These are phyloP conservation scores for Micropterix aruncella DNA, from an alignment of 2,888 invertebrate genomes.

Conservation along the genomic window DNA sequence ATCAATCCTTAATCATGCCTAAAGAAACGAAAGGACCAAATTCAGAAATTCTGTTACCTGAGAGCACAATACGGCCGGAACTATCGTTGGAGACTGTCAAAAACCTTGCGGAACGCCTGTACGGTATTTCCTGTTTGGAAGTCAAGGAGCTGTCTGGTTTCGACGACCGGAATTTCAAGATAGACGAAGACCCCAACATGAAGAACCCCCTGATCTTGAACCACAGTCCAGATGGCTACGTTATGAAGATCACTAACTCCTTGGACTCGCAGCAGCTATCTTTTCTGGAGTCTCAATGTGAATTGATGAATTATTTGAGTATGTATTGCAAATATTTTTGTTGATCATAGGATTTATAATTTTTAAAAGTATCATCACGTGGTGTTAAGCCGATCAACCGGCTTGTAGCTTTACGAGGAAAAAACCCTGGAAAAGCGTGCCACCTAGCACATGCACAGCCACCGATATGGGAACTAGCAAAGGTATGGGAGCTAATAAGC, in stretches of 20 bases:
- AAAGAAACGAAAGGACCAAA: constrained; percentile 4
- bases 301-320: constrained; percentile 58
- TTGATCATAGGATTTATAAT: too few species aligned
- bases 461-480: too few species aligned
- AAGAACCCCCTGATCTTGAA: constrained; percentile 44
- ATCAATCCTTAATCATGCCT: too few species aligned
- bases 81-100: constrained; percentile 37
- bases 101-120: constrained; percentile 40
- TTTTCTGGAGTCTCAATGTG: constrained; percentile 62
- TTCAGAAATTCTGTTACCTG: constrained; percentile 28
- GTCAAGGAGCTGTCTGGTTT: constrained; percentile 56
- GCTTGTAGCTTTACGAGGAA: too few species aligned
- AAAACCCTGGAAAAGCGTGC: too few species aligned
- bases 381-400: too few species aligned
- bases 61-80: constrained; percentile 39
- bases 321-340: too few species aligned
- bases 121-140: constrained; percentile 42
- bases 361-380: too few species aligned
- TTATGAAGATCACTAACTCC: constrained; percentile 73
- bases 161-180: constrained; percentile 64
- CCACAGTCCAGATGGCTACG: constrained; percentile 48
- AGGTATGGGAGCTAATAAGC: too few species aligned
- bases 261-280: constrained; percentile 56
- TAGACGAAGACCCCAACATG: constrained; percentile 41
- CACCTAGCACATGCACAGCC: too few species aligned